A percentile compares a stretch with the other conserved stretches of the same genome.
Evolutionary conservation across 2,888 invertebrate genomes (phyloP).

Genomic region (Dione juno): DNA sequence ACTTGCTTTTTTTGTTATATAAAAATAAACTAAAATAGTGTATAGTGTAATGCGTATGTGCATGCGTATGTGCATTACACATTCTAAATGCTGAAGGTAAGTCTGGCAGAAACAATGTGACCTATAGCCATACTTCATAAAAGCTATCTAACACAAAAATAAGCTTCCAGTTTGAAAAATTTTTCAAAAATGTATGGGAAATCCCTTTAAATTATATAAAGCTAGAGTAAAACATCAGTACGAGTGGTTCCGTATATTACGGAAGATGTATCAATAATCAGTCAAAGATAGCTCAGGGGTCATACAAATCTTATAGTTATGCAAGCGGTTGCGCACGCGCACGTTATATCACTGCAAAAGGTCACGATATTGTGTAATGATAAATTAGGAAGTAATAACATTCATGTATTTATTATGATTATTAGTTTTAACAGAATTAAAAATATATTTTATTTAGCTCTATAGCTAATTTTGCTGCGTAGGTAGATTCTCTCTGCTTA

Average conservation of each 20-base stretch:
- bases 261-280: conserved; percentile 20
- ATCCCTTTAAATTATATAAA: background rate
- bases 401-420: conserved; percentile 3
- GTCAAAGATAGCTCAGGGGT: conserved; percentile 15
- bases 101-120: no score
- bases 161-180: no score
- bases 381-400: conserved; percentile 15
- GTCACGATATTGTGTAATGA: conserved; percentile 31
- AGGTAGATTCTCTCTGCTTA: no score
- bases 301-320: conserved; percentile 24
- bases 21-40: no score
- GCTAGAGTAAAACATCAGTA: background rate
- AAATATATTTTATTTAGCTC: background rate
- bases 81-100: no score
- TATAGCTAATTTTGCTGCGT: background rate
- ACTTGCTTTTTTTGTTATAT: no score
- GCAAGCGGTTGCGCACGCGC: conserved; percentile 35
- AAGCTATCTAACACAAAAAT: no score
- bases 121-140: no score
- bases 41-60: no score
- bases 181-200: no score
- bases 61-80: no score
- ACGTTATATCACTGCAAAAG: conserved; percentile 37
- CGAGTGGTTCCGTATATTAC: background rate
- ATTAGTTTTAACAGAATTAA: background rate